Conservation (phyloP, 2,113 vertebrate species). For the Elephas maximus region DNA sequence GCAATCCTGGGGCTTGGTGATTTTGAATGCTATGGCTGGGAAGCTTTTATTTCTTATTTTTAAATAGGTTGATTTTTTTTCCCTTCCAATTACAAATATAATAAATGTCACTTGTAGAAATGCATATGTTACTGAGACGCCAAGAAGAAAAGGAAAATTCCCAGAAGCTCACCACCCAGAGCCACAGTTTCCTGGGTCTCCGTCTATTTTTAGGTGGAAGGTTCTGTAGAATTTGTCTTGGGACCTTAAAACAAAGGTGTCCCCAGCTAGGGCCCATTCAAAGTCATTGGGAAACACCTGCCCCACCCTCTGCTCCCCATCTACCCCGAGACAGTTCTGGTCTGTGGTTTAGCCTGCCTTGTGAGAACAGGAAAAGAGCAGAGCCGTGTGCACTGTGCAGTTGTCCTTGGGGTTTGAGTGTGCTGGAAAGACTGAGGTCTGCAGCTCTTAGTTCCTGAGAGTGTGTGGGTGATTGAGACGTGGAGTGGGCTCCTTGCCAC, state of each 20-base stretch:
- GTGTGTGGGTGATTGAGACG: background rate
- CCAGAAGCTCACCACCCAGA: background rate
- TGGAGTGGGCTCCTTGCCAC: no score
- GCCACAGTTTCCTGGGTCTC: background rate
- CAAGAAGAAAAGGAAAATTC: background rate
- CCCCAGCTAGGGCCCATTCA: no score
- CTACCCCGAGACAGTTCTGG: no score
- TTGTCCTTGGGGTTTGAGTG: background rate
- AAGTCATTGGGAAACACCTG: background rate
- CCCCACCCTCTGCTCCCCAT: background rate
- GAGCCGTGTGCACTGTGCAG: background rate
- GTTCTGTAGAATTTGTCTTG: background rate
- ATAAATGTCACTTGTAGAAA: conserved; percentile 14
- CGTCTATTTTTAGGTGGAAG: background rate
- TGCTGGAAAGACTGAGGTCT: background rate
- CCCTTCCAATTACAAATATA: background rate
- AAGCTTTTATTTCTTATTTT: background rate
- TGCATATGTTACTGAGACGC: background rate
- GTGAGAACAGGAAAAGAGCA: background rate
- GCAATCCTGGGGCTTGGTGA: background rate
- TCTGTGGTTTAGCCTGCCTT: background rate
- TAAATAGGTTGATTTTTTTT: background rate
- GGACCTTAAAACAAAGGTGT: background rate
- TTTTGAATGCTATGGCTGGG: background rate
- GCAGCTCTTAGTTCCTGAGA: background rate